A percentile compares a stretch with the other conserved stretches of the same genome.
Evolutionary conservation across 2,113 vertebrate genomes (phyloP).

Genomic region (Geothlypis trichas): DNA sequence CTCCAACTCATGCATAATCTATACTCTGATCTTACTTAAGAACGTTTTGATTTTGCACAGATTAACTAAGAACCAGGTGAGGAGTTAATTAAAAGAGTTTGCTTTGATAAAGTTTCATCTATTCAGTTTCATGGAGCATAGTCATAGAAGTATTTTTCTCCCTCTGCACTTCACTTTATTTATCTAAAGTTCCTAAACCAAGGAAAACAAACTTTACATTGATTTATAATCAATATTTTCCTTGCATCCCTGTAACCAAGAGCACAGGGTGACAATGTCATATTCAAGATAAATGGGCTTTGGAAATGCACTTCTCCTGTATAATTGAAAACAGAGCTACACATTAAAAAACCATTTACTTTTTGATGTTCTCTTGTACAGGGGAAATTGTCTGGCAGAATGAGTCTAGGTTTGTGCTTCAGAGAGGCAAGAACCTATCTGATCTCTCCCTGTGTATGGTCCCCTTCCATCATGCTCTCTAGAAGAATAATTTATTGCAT

Average conservation of each 20-base stretch:
- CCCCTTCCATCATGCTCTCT: not conserved
- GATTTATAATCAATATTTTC: conserved; percentile 40
- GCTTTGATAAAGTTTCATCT: not conserved
- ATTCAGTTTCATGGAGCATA: not conserved
- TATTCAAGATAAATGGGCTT: conserved; percentile 47
- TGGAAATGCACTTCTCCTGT: conserved; percentile 33
- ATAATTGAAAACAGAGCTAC: conserved; percentile 23
- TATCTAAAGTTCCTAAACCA: not conserved
- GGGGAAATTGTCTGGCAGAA: conserved; percentile 1
- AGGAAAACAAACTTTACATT: not conserved
- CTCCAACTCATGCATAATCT: not conserved
- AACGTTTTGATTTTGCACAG: not conserved
- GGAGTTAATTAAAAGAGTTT: not conserved
- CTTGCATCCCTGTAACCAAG: not conserved
- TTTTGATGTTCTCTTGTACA: not conserved
- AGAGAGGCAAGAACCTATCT: not conserved
- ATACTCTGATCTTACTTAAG: not conserved
- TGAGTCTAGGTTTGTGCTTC: not conserved
- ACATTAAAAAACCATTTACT: conserved; percentile 16
- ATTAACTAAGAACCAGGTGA: not conserved
- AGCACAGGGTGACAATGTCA: conserved; percentile 27
- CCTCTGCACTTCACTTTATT: not conserved
- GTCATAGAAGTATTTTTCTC: not conserved
- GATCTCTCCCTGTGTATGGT: not conserved
- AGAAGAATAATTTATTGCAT: not conserved